Base-by-base conservation (phyloP, 2,797 vertebrate species). In the Phalloptychus januarius region DNA sequence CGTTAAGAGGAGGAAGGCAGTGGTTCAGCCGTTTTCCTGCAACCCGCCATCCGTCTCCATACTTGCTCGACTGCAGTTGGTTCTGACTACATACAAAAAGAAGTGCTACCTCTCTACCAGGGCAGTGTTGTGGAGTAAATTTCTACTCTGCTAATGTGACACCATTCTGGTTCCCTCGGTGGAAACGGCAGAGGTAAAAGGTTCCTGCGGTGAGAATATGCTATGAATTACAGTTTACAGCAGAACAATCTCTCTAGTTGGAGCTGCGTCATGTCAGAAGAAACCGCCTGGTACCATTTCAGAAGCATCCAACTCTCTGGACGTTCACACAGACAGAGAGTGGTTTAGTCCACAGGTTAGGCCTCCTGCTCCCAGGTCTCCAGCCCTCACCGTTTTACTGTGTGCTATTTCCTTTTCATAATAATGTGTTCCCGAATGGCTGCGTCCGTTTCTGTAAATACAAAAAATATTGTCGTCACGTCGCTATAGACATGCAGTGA, bases 401-500 rank as follows among this genome's bases (percentile, higher is more conserved):
- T 87, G 84, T 88, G 81, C 82, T 91, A 76, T 86, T 86, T 90
- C 85, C 85, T 91, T 36, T 86, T 83, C 65, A 63, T 83, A 83
- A 76, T 86, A 84, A 82, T 87, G 82, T 83, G 89, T 93, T 95
- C 89, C 89, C 89, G 88, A 92, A 92, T 90, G 84, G 85, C 94
- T 94, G 94, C 93, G 83, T 93, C 93, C 91, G 90, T 95, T 95
- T 95, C 86, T 95, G 93, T 94, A 93, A 92, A 94, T 90, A 50
- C 48, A 86, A 91, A 91, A 88, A 90, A 54, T 54, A 77, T 86
- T 88, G 78, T 89, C 83, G 81, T 85, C 89, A 76, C 77, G 84
- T 74, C 85, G 87, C 85, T 87, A 78, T 86, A 76, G 85, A 86
- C 84, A 78, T 80, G 5, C 83, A 75, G 85, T 91, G 79, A 83